Evolutionary conservation across 2,888 invertebrate species (phyloP), one percentile per base, ranked within the genome.

Genomic region (Anthophora plumipes): DNA sequence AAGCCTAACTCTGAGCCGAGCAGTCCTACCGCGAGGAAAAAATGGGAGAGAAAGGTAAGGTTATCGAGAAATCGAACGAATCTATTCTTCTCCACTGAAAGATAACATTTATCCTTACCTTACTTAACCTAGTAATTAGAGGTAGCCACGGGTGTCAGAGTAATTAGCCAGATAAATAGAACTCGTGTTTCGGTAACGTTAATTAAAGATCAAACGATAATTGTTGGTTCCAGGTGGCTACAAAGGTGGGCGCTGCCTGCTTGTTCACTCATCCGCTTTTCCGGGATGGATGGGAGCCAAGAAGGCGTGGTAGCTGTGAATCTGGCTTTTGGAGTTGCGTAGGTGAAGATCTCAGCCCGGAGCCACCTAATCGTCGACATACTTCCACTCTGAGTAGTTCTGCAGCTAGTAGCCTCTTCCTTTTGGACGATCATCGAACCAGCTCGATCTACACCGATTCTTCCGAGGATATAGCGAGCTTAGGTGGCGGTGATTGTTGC

Each of bases 301-400:
- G 96, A 46, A 94, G 97, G 22, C 95, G 97, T 60, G 98, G 97
- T 74, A 98, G 97, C 25, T 97, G 97, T 92, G 98, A 98, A 93
- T 97, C 97, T 87, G 98, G 98, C 25, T 98, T 98, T 92, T 98
- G 97, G 95, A 97, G 97, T 72, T 97, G 97, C 89, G 96, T 97
- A 83, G 97, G 97, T 90, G 97, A 97, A 91, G 97, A 97, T 91
- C 95, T 96, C 83, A 95, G 95, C 76, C 93, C 93, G 0, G 93
- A 93, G 57, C 93, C 93, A 0, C 93, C 93, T 0, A 92, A 93
- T 83, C 91, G 93, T 20, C 90, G 93, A 0, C 93, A 93, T 72
- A 91, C 93, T 0, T 93, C 93, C n/a, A 93, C 93, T 0, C 91
- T 94, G 1, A 94, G 94, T 73, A 94, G 94, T 67, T 94, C 94